A percentile compares a stretch with the other conserved stretches of the same genome.
These are phyloP conservation scores for Melieria omissa DNA, from an alignment of 2,888 invertebrate genomes.

Conservation along the genomic window DNA sequence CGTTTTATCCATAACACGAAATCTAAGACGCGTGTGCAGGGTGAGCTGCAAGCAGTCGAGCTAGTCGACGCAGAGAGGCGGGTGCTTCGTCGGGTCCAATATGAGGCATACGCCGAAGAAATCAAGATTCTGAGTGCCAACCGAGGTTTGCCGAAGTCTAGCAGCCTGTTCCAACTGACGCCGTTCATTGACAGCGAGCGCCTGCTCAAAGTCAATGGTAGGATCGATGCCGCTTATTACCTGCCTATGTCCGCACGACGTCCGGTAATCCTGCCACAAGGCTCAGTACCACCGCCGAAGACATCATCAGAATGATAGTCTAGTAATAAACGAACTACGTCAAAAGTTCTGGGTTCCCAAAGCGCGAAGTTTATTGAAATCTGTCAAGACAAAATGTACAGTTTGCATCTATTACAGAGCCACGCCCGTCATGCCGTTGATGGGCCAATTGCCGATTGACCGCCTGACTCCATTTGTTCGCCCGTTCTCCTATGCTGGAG, in stretches of 20 bases:
- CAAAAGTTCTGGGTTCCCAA: not conserved
- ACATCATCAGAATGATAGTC: not conserved
- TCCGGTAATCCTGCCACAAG: not conserved
- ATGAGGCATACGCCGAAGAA: too few relatives aligned
- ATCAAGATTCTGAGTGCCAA: too few relatives aligned
- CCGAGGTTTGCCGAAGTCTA: not conserved
- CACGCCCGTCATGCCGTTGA: too few relatives aligned
- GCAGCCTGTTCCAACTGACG: not conserved
- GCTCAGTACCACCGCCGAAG: not conserved
- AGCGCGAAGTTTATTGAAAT: not conserved
- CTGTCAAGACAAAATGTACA: too few relatives aligned
- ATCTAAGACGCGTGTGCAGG: not conserved
- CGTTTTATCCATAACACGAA: slow-evolving; percentile 5
- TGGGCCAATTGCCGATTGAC: slow-evolving; percentile 36
- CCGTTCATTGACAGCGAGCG: slow-evolving; percentile 3
- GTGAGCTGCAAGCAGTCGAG: not conserved
- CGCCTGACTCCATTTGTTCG: slow-evolving; percentile 18
- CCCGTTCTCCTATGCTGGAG: too few relatives aligned
- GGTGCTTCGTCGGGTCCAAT: not conserved
- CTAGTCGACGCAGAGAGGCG: not conserved
- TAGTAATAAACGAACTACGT: not conserved
- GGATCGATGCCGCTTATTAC: slow-evolving; percentile 33
- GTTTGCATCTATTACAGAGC: too few relatives aligned
- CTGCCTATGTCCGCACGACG: not conserved
- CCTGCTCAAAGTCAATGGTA: slow-evolving; percentile 20